These are phyloP conservation scores for Schlechtendalia chinensis DNA, from an alignment of 1,140 invertebrate genomes.

Conservation along the genomic window DNA sequence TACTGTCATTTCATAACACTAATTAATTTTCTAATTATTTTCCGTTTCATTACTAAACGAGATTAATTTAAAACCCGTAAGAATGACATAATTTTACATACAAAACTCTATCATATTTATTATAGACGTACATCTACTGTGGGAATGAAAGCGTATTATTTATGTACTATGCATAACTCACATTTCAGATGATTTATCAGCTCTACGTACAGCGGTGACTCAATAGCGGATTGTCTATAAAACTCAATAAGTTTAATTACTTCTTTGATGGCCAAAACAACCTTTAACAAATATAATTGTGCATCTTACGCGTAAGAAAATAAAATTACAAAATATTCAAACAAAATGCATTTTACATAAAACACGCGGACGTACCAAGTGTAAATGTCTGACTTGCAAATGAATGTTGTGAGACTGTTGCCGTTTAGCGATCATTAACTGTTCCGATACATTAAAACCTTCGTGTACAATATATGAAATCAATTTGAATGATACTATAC, in stretches of 20 bases:
- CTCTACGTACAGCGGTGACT: neutral
- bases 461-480: slow-evolving; percentile 38
- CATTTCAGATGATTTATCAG: slow-evolving; percentile 4
- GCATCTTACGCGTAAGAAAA: too few relatives aligned
- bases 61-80: too few relatives aligned
- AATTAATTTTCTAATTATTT: too few relatives aligned
- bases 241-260: slow-evolving; percentile 16
- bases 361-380: neutral
- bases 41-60: too few relatives aligned
- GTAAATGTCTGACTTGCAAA: slow-evolving; percentile 39
- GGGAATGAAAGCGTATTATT: too few relatives aligned
- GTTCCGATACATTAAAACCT: slow-evolving; percentile 33
- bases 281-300: neutral
- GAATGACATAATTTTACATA: too few relatives aligned
- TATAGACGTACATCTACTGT: too few relatives aligned
- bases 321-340: too few relatives aligned
- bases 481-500: slow-evolving; percentile 19
- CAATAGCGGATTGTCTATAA: neutral
- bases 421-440: slow-evolving; percentile 16
- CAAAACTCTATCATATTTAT: too few relatives aligned
- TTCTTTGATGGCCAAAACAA: slow-evolving; percentile 36
- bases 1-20: too few relatives aligned
- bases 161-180: neutral
- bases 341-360: neutral
- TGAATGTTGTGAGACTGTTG: slow-evolving; percentile 35